A percentile compares a stretch with the other conserved stretches of the same genome.
Evolutionary conservation across 2,888 invertebrate species (phyloP).

Genomic region (Leptinotarsa rubiginosa): DNA sequence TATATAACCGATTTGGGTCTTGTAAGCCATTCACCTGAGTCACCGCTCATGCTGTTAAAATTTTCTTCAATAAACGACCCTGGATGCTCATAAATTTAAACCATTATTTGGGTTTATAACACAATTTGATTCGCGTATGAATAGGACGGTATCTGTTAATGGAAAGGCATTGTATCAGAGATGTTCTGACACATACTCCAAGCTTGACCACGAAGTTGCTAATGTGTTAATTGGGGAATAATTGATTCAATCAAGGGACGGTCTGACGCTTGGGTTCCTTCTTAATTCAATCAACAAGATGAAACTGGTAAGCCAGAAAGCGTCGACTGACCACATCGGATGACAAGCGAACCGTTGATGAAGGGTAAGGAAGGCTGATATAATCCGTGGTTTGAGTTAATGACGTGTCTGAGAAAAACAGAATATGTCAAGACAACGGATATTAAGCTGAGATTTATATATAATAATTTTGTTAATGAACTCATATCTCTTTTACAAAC

Average conservation of each 20-base stretch:
- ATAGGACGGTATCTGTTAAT: conserved; percentile 39
- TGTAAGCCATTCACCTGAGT: too few relatives aligned
- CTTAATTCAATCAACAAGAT: conserved; percentile 23
- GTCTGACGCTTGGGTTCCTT: conserved; percentile 49
- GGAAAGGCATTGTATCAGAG: conserved; percentile 45
- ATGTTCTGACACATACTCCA: conserved; percentile 36
- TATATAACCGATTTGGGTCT: too few relatives aligned
- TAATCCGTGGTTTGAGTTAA: neutral
- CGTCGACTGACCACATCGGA: neutral
- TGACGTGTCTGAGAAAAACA: neutral
- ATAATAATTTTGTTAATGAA: too few relatives aligned
- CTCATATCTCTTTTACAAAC: too few relatives aligned
- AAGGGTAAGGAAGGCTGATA: neutral
- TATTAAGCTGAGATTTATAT: too few relatives aligned
- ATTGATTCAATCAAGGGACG: conserved; percentile 61
- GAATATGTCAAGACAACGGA: too few relatives aligned
- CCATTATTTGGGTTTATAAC: conserved; percentile 18
- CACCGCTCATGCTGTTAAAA: neutral
- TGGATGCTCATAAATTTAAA: conserved; percentile 10
- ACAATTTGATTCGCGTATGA: conserved; percentile 30
- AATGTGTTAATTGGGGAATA: conserved; percentile 62
- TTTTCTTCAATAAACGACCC: neutral
- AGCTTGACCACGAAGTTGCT: conserved; percentile 14
- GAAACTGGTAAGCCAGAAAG: conserved; percentile 12
- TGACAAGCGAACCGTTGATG: neutral